phyloP scores from a whole-genome alignment of 2,797 vertebrate species.

The Oreochromis grahami region DNA sequence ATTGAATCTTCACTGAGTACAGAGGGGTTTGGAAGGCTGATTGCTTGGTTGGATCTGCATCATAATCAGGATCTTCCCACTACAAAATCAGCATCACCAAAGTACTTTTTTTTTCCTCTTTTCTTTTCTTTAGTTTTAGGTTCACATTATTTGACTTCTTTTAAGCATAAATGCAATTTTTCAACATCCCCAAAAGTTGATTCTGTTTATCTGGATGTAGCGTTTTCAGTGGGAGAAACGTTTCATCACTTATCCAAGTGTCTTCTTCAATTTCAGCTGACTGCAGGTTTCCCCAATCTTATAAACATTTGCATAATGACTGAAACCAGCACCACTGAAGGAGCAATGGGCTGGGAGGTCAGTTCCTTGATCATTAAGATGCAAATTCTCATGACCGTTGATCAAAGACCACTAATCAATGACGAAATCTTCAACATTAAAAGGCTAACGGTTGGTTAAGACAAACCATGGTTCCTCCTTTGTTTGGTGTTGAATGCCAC shows the following conservation, averaged over 20 bases:
- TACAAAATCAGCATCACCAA: background rate
- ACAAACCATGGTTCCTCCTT: background rate
- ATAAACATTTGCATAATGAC: background rate
- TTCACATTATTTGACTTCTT: background rate
- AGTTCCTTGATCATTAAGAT: rapidly evolving
- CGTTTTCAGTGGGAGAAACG: background rate
- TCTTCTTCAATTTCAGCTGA: background rate
- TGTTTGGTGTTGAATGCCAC: background rate
- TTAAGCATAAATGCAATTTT: background rate
- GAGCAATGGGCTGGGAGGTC: background rate
- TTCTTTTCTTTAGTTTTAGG: background rate
- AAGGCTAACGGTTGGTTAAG: background rate
- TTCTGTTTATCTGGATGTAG: background rate
- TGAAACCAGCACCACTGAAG: rapidly evolving
- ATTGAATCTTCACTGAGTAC: background rate
- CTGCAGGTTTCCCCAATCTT: background rate
- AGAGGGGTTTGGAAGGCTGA: background rate
- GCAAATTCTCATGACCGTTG: background rate
- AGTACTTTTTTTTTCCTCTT: rapidly evolving
- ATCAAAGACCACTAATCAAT: background rate
- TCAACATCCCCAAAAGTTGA: background rate
- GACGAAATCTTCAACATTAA: background rate
- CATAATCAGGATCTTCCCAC: background rate
- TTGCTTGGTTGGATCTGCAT: background rate
- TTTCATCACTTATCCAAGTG: rapidly evolving